Conservation (phyloP, 2,888 invertebrate species). For the Andrena praecox region DNA sequence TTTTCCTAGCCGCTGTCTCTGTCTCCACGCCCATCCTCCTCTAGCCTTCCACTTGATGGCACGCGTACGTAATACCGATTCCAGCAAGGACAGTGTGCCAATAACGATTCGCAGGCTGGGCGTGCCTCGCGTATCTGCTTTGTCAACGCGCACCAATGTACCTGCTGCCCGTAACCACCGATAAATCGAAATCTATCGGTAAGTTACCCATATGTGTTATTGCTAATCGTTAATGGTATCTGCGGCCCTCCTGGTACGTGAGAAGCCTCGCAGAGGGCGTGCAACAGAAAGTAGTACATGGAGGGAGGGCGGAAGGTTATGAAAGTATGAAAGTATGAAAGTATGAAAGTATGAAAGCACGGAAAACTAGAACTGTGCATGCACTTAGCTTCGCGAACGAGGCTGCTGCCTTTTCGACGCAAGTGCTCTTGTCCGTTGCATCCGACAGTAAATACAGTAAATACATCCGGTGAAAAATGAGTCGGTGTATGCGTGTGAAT, state of each 20-base stretch:
- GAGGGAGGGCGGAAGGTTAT: neutral
- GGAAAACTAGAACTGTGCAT: neutral
- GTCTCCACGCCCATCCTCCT: neutral
- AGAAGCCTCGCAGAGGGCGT: neutral
- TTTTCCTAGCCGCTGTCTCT: conserved; percentile 6
- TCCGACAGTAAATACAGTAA: conserved; percentile 34
- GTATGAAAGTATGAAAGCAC: neutral
- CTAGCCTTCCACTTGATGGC: conserved; percentile 1
- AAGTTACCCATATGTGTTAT: neutral
- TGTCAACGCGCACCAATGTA: neutral
- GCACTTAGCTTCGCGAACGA: neutral
- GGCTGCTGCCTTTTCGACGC: neutral
- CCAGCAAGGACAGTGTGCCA: conserved; percentile 37
- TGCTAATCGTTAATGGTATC: too few relatives aligned
- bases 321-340: neutral
- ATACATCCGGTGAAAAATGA: conserved; percentile 30
- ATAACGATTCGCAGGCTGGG: conserved; percentile 46
- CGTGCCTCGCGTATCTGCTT: conserved; percentile 29
- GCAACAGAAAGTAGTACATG: neutral
- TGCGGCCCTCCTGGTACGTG: too few relatives aligned
- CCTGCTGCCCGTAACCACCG: neutral
- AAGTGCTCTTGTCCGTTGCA: conserved; percentile 11
- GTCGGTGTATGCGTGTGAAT: neutral
- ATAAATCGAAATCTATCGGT: neutral
- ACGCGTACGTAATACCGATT: conserved; percentile 43